phyloP scores from a whole-genome alignment of 2,797 vertebrate genomes.

The Leuciscus waleckii region DNA sequence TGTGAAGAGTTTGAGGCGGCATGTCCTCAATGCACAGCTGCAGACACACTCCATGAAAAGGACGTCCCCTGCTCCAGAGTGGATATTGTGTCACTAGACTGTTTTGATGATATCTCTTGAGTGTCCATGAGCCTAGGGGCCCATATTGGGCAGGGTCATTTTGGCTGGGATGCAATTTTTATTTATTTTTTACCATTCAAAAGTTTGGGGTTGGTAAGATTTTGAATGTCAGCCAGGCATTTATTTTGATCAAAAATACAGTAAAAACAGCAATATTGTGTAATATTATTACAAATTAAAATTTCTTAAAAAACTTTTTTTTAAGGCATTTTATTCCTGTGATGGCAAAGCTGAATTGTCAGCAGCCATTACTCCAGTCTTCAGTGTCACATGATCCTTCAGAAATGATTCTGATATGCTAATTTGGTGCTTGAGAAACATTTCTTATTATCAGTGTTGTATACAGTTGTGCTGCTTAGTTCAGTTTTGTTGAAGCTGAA shows the following conservation, averaged over 20 bases:
- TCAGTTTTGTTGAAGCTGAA: too few relatives aligned
- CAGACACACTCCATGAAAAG: constrained; percentile 1
- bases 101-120: neutral
- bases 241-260: neutral
- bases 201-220: neutral
- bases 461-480: neutral
- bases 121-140: neutral
- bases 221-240: neutral
- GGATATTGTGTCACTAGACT: constrained; percentile 4
- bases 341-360: neutral
- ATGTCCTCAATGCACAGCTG: constrained; percentile 32
- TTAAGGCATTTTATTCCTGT: neutral
- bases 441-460: neutral
- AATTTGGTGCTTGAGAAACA: neutral
- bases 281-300: neutral
- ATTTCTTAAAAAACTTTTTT: neutral
- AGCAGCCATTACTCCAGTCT: neutral
- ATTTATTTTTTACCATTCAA: neutral
- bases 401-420: neutral
- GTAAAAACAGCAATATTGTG: neutral
- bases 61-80: neutral
- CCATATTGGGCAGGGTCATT: neutral
- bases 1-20: constrained; percentile 17
- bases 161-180: neutral
- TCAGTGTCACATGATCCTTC: neutral